These are phyloP conservation scores for Aplysina aerophoba DNA, from an alignment of 37 sponge, comb jelly and placozoan species.

Conservation along the genomic window DNA sequence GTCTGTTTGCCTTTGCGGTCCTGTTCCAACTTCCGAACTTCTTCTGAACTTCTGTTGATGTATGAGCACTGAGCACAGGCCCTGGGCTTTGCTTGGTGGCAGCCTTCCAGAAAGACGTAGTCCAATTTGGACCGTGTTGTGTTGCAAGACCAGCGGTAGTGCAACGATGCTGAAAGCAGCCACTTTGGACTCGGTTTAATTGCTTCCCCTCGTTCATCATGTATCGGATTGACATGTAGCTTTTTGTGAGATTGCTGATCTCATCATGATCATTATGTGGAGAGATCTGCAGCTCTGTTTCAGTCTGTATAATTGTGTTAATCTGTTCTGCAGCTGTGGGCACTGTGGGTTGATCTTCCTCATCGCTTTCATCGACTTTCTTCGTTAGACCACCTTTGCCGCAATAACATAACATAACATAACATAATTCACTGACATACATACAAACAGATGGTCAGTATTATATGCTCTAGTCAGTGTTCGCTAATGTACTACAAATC, in stretches of 20 bases:
- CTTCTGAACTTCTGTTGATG: slow-evolving; percentile 4
- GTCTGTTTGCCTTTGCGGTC: background rate
- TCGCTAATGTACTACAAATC: too few species aligned
- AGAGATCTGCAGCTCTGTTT: background rate
- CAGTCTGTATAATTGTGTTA: background rate
- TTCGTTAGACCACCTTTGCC: slow-evolving; percentile 45
- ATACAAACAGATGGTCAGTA: too few species aligned
- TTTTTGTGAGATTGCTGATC: slow-evolving; percentile 5
- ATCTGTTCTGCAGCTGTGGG: slow-evolving; percentile 11
- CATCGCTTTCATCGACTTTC: slow-evolving; percentile 34
- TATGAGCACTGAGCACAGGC: background rate
- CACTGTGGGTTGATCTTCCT: background rate
- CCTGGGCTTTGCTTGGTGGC: background rate
- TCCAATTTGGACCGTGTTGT: too few species aligned
- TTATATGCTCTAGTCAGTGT: too few species aligned
- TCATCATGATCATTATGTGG: background rate
- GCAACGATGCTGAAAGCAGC: slow-evolving; percentile 9
- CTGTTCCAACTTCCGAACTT: too few species aligned
- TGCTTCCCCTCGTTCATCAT: background rate
- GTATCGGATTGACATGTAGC: slow-evolving; percentile 11
- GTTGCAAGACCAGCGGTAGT: slow-evolving; percentile 15
- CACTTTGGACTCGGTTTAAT: background rate
- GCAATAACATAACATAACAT: too few species aligned
- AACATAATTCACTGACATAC: too few species aligned
- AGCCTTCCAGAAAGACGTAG: slow-evolving; percentile 9